A percentile compares a stretch with the other conserved stretches of the same genome.
Evolutionary conservation across 1,140 invertebrate genomes (phyloP).

Genomic region (Diorhabda elongata): DNA sequence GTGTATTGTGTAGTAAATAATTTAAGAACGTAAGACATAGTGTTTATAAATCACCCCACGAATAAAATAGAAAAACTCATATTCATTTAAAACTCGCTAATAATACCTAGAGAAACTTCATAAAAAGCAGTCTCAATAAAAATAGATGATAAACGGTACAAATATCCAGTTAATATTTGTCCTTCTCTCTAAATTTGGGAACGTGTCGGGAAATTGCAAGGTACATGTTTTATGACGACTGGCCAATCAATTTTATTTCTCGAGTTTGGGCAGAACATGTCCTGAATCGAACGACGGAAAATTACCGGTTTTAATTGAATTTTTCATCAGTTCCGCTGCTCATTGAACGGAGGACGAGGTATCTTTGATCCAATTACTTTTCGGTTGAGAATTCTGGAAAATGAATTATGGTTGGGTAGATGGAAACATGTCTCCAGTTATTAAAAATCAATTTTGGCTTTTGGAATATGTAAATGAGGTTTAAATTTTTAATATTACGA

Average conservation of each 20-base stretch:
- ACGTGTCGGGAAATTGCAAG: neutral
- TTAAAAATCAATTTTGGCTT: too few species aligned
- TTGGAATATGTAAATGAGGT: too few species aligned
- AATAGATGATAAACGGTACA: too few species aligned
- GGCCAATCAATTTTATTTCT: conserved; percentile 2
- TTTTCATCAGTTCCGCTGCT: neutral
- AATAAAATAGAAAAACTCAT: too few species aligned
- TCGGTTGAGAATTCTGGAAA: neutral
- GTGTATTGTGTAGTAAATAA: too few species aligned
- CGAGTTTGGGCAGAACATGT: neutral
- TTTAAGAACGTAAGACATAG: too few species aligned
- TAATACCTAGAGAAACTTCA: too few species aligned
- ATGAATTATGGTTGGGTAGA: neutral
- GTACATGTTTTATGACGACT: conserved; percentile 1
- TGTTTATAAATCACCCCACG: too few species aligned
- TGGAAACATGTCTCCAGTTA: too few species aligned
- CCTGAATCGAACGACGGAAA: neutral
- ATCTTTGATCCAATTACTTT: neutral
- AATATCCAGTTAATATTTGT: neutral
- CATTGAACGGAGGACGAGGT: neutral
- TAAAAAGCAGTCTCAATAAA: too few species aligned
- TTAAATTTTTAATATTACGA: too few species aligned
- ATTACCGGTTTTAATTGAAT: conserved; percentile 1
- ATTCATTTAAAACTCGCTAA: too few species aligned
- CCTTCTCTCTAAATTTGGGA: neutral